A percentile compares a stretch with the other conserved stretches of the same genome.
Evolutionary conservation across 2,113 vertebrate species (phyloP).

Genomic region (Polypterus senegalus): DNA sequence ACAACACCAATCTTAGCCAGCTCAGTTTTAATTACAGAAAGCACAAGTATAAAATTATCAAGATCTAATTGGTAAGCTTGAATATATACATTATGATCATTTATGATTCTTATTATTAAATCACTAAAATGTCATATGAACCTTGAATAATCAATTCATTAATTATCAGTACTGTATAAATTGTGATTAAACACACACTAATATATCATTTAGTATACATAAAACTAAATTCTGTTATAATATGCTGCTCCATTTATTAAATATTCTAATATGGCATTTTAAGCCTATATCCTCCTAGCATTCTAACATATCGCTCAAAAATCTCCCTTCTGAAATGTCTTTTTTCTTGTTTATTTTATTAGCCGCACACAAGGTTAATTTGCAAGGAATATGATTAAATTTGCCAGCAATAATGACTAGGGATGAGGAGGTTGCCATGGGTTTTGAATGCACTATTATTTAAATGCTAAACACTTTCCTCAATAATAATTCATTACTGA

Average conservation of each 20-base stretch:
- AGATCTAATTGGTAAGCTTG: no score
- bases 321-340: constrained; percentile 28
- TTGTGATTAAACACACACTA: no score
- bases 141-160: no score
- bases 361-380: constrained; percentile 37
- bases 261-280: constrained; percentile 39
- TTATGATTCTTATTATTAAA: no score
- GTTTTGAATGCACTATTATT: constrained; percentile 13
- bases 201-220: no score
- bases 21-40: no score
- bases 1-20: no score
- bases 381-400: constrained; percentile 32
- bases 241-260: constrained; percentile 36
- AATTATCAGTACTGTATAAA: no score
- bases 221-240: no score
- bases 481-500: constrained; percentile 5
- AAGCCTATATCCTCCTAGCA: constrained; percentile 23
- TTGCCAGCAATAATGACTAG: constrained; percentile 22
- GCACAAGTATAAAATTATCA: no score
- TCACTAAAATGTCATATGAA: no score
- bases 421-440: constrained; percentile 23
- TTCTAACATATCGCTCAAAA: constrained; percentile 30
- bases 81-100: no score
- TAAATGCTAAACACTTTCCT: neutral
- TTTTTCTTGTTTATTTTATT: constrained; percentile 37